Evolutionary conservation across 2,888 invertebrate genomes (phyloP).

Genomic region (Pseudococcus viburni): DNA sequence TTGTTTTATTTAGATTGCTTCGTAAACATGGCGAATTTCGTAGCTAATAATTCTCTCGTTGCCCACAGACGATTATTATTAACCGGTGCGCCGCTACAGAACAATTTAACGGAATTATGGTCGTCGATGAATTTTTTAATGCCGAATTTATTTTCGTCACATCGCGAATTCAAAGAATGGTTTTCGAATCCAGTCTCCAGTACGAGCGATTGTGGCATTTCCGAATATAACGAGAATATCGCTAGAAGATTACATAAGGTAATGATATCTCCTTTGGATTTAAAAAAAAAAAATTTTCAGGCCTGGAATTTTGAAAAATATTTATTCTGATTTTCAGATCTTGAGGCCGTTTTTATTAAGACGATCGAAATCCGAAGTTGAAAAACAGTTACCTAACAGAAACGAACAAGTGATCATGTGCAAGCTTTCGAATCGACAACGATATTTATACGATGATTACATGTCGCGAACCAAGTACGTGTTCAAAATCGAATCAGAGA

Average conservation of each 20-base stretch:
- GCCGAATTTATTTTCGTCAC: conserved; percentile 97
- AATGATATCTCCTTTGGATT: not conserved
- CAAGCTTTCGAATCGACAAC: conserved; percentile 93
- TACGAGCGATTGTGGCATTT: conserved; percentile 90
- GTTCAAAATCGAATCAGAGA: not conserved
- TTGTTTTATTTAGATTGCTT: not conserved
- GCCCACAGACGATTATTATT: conserved; percentile 82
- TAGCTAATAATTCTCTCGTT: not conserved
- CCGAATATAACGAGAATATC: conserved; percentile 90
- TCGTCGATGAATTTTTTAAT: conserved; percentile 98
- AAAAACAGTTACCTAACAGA: conserved; percentile 97
- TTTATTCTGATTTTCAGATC: not conserved
- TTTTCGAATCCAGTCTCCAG: conserved; percentile 97
- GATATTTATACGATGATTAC: conserved; percentile 98
- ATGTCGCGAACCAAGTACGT: conserved; percentile 95
- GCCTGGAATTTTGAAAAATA: too few relatives aligned
- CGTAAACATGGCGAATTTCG: not conserved
- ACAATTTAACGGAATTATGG: conserved; percentile 97
- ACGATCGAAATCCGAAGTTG: conserved; percentile 93
- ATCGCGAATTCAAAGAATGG: conserved; percentile 98
- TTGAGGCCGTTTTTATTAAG: conserved; percentile 93
- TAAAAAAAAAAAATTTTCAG: too few relatives aligned
- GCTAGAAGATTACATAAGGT: conserved; percentile 93
- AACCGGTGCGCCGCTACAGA: conserved; percentile 96
- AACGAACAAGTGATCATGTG: conserved; percentile 96